Percentiles rank a stretch among this genome's conserved stretches.
phyloP scores from a whole-genome alignment of 2,113 vertebrate genomes.

The Cynoglossus semilaevis region DNA sequence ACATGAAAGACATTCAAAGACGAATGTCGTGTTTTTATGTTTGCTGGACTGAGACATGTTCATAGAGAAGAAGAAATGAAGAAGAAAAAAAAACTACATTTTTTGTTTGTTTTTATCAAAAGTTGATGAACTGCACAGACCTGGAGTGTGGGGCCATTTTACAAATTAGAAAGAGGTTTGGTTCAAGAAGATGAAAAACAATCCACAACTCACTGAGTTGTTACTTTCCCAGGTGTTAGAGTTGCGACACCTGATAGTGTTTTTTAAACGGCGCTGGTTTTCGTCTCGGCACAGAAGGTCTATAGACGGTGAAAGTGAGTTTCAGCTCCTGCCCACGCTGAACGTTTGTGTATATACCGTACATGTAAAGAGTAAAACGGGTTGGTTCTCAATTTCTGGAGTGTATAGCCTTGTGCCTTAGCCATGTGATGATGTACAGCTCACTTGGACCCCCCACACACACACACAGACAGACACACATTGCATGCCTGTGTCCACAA shows the following conservation, averaged over 20 bases:
- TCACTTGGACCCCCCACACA: conserved; percentile 55
- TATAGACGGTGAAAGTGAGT: conserved; percentile 32
- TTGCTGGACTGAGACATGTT: no score
- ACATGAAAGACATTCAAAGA: conserved; percentile 20
- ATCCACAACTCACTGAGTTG: background rate
- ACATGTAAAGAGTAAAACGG: conserved; percentile 10
- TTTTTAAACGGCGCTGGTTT: conserved; percentile 53
- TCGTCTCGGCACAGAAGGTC: conserved; percentile 25
- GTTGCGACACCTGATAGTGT: conserved; percentile 29
- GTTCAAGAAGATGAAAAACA: conserved; percentile 1
- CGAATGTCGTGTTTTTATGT: background rate
- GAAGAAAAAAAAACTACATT: no score
- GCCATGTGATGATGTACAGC: conserved; percentile 49
- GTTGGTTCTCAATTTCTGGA: conserved; percentile 4
- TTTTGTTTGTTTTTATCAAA: no score
- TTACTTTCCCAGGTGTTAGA: background rate
- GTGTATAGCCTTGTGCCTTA: conserved; percentile 3
- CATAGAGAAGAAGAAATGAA: no score
- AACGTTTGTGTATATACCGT: conserved; percentile 35
- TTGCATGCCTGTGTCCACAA: conserved; percentile 51
- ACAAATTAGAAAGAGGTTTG: no score
- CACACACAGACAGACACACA: conserved; percentile 17
- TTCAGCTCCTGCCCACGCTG: conserved; percentile 17
- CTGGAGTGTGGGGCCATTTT: background rate
- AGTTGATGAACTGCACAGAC: no score